Conservation (phyloP, 2,113 vertebrate genomes). For the Silurus meridionalis region DNA sequence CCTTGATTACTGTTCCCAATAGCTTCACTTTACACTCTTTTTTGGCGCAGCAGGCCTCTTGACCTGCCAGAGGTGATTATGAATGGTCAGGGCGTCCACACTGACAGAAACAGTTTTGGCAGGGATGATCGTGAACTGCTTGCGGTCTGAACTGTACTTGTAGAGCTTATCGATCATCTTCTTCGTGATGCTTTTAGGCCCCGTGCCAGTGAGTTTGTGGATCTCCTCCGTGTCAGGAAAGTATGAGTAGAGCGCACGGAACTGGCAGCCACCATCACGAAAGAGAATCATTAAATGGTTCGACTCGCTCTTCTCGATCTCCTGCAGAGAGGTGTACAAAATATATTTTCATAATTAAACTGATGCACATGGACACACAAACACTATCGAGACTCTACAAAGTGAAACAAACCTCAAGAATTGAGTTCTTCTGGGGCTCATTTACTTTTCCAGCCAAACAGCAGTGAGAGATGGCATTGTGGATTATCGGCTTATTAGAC, state of each 20-base stretch:
- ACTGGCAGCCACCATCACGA: conserved; percentile 85
- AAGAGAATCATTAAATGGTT: conserved; percentile 89
- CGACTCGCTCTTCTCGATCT: conserved; percentile 84
- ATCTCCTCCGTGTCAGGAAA: conserved; percentile 83
- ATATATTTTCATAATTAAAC: not conserved
- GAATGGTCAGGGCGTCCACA: conserved; percentile 86
- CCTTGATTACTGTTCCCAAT: not conserved
- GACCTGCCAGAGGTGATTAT: conserved; percentile 86
- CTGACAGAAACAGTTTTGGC: conserved; percentile 90
- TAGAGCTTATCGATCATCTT: conserved; percentile 90
- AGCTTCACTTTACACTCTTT: conserved; percentile 74
- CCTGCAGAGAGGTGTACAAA: conserved; percentile 62
- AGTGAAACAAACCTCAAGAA: conserved; percentile 74
- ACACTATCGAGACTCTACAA: not conserved
- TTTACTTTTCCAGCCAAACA: conserved; percentile 88
- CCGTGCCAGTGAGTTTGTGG: conserved; percentile 81
- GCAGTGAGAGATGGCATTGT: conserved; percentile 85
- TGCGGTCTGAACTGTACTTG: conserved; percentile 88
- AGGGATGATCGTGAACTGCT: conserved; percentile 85
- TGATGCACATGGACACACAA: not conserved
- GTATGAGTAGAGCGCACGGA: conserved; percentile 84
- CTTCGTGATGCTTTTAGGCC: conserved; percentile 83
- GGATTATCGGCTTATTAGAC: conserved; percentile 85
- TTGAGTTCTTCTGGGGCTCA: conserved; percentile 81
- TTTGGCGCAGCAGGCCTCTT: conserved; percentile 83